phyloP scores from a whole-genome alignment of 1,140 invertebrate genomes.

The Lineus longissimus region DNA sequence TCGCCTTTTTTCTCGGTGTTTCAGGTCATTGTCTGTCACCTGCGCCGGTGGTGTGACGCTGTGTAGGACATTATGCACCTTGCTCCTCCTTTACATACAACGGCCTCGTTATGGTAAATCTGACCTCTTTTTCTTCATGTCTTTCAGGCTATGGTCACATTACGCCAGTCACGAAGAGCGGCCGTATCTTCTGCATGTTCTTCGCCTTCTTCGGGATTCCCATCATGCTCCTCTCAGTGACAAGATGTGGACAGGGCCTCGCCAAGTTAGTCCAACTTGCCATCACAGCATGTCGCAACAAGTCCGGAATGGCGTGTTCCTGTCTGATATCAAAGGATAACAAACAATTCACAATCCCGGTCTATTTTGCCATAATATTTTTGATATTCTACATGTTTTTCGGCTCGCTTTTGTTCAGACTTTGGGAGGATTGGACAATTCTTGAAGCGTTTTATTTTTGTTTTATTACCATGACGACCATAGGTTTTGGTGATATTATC shows the following conservation, averaged over 20 bases:
- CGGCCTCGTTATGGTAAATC: too few species aligned
- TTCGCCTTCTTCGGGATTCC: conserved; percentile 47
- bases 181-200: conserved; percentile 45
- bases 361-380: neutral
- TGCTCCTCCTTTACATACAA: too few species aligned
- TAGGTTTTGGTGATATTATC: neutral
- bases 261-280: neutral
- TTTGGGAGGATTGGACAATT: neutral
- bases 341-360: neutral
- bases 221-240: conserved; percentile 50
- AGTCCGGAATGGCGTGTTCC: neutral
- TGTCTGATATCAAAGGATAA: neutral
- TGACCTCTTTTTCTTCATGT: neutral
- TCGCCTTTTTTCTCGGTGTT: too few species aligned
- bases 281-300: neutral
- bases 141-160: conserved; percentile 45
- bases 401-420: neutral
- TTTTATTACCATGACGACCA: conserved; percentile 5
- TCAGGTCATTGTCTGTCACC: too few species aligned
- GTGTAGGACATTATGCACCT: too few species aligned
- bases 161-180: conserved; percentile 43
- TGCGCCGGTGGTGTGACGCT: too few species aligned
- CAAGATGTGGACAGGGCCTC: conserved; percentile 6
- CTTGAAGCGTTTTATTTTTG: conserved; percentile 6
- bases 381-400: conserved; percentile 3